Evolutionary conservation across 1,140 invertebrate genomes (phyloP).

Genomic region (Drosophila grimshawi): DNA sequence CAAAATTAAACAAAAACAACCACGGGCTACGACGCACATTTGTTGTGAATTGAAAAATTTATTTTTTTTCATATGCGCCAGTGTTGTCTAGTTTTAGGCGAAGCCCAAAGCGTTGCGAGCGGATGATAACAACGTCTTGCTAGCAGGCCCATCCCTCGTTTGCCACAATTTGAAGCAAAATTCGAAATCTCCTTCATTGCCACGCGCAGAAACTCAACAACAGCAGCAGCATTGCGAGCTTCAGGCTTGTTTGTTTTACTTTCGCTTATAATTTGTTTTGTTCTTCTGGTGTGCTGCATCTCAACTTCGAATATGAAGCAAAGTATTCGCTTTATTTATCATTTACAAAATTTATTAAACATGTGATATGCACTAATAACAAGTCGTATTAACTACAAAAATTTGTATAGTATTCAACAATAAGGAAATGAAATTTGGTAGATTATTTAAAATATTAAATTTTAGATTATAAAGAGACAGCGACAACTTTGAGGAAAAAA

Average conservation of each 20-base stretch:
- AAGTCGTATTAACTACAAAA: no score
- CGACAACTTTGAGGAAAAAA: no score
- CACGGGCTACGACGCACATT: slow-evolving; percentile 53
- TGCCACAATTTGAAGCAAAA: slow-evolving; percentile 64
- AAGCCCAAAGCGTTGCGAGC: slow-evolving; percentile 33
- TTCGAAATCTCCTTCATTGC: slow-evolving; percentile 32
- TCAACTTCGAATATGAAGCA: no score
- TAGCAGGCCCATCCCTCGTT: slow-evolving; percentile 29
- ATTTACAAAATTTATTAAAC: no score
- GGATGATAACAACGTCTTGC: slow-evolving; percentile 15
- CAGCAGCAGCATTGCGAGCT: slow-evolving; percentile 16
- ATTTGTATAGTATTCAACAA: no score
- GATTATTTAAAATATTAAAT: no score
- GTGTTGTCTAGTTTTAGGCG: slow-evolving; percentile 70
- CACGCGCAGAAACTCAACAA: slow-evolving; percentile 2
- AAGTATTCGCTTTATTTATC: not conserved
- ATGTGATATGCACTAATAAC: no score
- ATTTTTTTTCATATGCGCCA: slow-evolving; percentile 41
- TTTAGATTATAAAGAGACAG: no score
- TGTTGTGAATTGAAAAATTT: slow-evolving; percentile 69
- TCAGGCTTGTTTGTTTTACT: slow-evolving; percentile 32
- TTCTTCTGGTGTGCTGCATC: not conserved
- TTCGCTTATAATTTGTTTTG: slow-evolving; percentile 36
- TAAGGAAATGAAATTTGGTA: no score
- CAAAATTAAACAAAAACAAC: slow-evolving; percentile 80